A percentile compares a stretch with the other conserved stretches of the same genome.
phyloP scores from a whole-genome alignment of 2,888 invertebrate species.

The Pseudococcus jackbeardsleyi region DNA sequence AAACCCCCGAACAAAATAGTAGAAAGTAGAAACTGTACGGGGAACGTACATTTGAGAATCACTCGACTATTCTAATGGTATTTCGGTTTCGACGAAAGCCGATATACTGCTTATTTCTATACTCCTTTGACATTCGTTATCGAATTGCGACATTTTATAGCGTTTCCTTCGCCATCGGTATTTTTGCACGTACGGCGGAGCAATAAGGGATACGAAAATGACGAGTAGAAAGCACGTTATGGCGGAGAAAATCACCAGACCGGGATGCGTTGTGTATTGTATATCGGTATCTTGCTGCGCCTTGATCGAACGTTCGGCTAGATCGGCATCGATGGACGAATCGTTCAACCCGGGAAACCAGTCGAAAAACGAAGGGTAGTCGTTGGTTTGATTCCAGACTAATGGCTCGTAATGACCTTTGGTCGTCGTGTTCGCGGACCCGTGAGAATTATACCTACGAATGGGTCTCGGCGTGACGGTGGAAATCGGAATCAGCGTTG shows the following conservation, averaged over 20 bases:
- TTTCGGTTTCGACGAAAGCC: conserved; percentile 62
- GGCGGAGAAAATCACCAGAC: conserved; percentile 49
- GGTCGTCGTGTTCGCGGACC: not conserved
- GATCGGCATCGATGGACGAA: not conserved
- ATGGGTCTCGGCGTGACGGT: too few species aligned
- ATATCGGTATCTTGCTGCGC: conserved; percentile 9
- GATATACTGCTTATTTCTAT: conserved; percentile 63
- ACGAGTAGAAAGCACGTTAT: conserved; percentile 51
- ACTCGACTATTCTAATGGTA: conserved; percentile 58
- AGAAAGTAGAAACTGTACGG: not conserved
- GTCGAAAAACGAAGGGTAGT: conserved; percentile 55
- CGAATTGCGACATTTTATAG: conserved; percentile 53
- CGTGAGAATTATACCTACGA: not conserved
- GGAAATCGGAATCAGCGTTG: not conserved
- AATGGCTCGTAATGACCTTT: conserved; percentile 36
- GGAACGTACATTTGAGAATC: conserved; percentile 28
- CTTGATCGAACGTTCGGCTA: conserved; percentile 25
- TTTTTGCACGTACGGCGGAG: conserved; percentile 52
- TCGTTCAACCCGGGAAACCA: conserved; percentile 58
- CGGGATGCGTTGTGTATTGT: conserved; percentile 55
- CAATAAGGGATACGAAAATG: conserved; percentile 47
- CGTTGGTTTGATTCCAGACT: conserved; percentile 45
- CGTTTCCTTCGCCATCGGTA: conserved; percentile 50
- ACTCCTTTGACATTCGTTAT: conserved; percentile 55
- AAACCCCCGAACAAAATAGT: not conserved